A percentile compares a stretch with the other conserved stretches of the same genome.
phyloP scores from a whole-genome alignment of 2,888 invertebrate species.

The Eilema caniola region DNA sequence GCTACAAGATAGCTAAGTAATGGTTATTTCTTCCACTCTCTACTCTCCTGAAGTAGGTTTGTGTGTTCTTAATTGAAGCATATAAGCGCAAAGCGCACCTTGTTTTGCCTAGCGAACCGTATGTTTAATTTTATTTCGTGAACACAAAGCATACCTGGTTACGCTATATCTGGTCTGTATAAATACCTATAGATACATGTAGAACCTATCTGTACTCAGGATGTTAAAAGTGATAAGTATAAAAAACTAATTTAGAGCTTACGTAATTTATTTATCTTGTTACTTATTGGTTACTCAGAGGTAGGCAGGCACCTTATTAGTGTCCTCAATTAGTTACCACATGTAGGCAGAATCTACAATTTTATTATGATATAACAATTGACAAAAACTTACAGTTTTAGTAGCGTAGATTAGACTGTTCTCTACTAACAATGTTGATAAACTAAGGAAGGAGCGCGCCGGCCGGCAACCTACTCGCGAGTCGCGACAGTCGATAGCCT shows the following conservation, averaged over 20 bases:
- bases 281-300: neutral
- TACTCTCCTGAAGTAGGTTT: too few relatives aligned
- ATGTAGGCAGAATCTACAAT: neutral
- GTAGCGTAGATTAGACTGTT: neutral
- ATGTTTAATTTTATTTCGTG: too few relatives aligned
- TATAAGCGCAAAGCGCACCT: too few relatives aligned
- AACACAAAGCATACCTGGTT: too few relatives aligned
- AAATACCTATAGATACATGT: too few relatives aligned
- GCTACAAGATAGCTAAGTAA: too few relatives aligned
- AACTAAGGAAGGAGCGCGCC: neutral
- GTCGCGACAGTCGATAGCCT: constrained; percentile 31
- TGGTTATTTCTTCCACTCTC: too few relatives aligned
- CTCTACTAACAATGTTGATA: neutral
- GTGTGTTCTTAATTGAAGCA: too few relatives aligned
- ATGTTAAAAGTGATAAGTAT: neutral
- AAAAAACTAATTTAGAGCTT: neutral
- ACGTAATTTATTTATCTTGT: neutral
- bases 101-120: too few relatives aligned
- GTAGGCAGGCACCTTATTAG: neutral
- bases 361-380: neutral
- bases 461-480: neutral
- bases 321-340: neutral
- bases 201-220: neutral
- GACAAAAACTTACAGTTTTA: constrained; percentile 7
- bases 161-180: too few relatives aligned